These are phyloP conservation scores for Dipodomys spectabilis DNA, from an alignment of 2,113 vertebrate genomes.

Conservation along the genomic window DNA sequence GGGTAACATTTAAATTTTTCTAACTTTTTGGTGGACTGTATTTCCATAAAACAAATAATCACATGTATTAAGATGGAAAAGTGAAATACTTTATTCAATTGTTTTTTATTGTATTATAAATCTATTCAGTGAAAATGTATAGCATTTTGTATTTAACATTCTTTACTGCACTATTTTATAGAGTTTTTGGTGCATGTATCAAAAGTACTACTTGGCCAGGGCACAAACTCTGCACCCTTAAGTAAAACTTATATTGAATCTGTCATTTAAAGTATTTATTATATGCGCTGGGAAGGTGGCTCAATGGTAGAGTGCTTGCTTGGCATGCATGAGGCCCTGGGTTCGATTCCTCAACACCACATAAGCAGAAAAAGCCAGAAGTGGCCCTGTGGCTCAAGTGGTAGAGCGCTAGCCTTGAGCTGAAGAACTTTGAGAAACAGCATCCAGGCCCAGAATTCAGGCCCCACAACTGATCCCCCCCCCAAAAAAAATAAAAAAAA, in stretches of 20 bases:
- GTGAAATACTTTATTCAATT: conserved; percentile 48
- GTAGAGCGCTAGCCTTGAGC: too few species aligned
- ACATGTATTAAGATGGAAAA: conserved; percentile 21
- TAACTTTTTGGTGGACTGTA: neutral
- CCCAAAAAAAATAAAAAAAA: too few species aligned
- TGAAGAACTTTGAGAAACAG: too few species aligned
- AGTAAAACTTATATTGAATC: conserved; percentile 28
- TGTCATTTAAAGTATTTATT: conserved; percentile 23
- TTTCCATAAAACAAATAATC: conserved; percentile 26
- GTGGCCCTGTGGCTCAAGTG: too few species aligned
- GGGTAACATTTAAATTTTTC: neutral
- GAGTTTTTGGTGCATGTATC: neutral
- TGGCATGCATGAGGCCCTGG: too few species aligned
- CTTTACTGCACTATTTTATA: neutral
- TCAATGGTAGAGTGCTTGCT: too few species aligned
- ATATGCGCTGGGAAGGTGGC: too few species aligned
- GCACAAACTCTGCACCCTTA: conserved; percentile 1
- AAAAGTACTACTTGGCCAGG: neutral
- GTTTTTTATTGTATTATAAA: conserved; percentile 53
- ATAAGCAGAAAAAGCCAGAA: too few species aligned
- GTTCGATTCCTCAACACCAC: too few species aligned
- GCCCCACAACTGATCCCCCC: too few species aligned
- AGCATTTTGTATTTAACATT: neutral
- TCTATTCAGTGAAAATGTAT: neutral
- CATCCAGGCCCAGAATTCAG: too few species aligned